These are phyloP conservation scores for Cryptotermes secundus DNA, from an alignment of 1,140 invertebrate species.

Conservation along the genomic window DNA sequence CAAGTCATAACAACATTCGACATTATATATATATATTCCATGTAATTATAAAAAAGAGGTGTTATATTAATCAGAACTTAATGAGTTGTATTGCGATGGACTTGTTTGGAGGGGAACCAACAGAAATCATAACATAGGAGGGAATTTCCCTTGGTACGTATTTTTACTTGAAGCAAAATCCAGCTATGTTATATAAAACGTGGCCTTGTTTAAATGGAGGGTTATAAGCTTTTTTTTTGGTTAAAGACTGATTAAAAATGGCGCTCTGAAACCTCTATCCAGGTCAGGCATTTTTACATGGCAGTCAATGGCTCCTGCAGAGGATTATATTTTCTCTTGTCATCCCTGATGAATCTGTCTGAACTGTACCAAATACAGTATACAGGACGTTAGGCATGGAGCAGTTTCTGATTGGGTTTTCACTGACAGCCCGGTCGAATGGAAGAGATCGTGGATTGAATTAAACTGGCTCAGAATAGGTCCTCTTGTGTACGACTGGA, in stretches of 20 bases:
- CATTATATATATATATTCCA: too few species aligned
- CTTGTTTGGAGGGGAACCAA: too few species aligned
- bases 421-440: too few species aligned
- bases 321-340: background rate
- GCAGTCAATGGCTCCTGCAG: background rate
- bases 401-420: background rate
- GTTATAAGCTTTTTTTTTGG: background rate
- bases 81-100: too few species aligned
- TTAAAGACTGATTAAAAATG: background rate
- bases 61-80: too few species aligned
- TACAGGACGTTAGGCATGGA: background rate
- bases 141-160: background rate
- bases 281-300: background rate
- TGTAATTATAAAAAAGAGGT: too few species aligned
- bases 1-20: too few species aligned
- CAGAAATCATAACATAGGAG: too few species aligned
- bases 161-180: background rate
- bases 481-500: too few species aligned
- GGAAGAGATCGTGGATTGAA: too few species aligned
- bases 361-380: background rate
- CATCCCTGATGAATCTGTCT: background rate
- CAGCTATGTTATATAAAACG: background rate
- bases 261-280: background rate
- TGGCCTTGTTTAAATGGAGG: background rate
- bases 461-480: too few species aligned